These are phyloP conservation scores for Epizoanthus stellaris DNA, from an alignment of 92 coral and sea anemone genomes.

Conservation along the genomic window DNA sequence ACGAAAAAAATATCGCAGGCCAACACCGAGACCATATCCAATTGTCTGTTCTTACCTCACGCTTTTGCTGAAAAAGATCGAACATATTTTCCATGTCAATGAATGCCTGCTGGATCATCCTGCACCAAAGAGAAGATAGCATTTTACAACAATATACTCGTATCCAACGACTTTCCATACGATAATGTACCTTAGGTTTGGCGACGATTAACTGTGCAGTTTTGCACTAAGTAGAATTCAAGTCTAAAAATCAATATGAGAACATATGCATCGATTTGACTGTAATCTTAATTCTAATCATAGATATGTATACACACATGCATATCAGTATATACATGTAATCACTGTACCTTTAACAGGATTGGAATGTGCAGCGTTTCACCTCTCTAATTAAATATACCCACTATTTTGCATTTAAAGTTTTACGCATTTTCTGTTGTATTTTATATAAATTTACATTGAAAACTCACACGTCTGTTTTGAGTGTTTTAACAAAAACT, in stretches of 20 bases:
- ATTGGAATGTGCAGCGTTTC: too few relatives aligned
- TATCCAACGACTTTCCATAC: too few relatives aligned
- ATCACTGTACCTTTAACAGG: neutral
- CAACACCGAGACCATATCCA: neutral
- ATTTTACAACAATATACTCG: too few relatives aligned
- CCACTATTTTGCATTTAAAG: too few relatives aligned
- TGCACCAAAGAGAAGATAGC: constrained; percentile 39
- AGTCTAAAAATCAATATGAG: neutral
- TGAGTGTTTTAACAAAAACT: too few relatives aligned
- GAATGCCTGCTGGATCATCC: constrained; percentile 94
- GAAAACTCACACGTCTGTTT: too few relatives aligned
- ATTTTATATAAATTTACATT: too few relatives aligned
- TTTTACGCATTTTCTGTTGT: too few relatives aligned
- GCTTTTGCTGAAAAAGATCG: constrained; percentile 85
- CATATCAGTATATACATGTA: neutral
- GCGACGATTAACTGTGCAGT: neutral
- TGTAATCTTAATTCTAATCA: too few relatives aligned
- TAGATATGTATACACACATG: neutral
- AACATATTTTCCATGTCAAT: constrained; percentile 99
- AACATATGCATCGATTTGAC: too few relatives aligned
- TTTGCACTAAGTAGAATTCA: neutral
- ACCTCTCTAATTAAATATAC: too few relatives aligned
- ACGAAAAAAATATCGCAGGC: neutral
- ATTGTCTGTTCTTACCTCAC: constrained; percentile 66
- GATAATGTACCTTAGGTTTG: neutral